Evolutionary conservation across 2,888 invertebrate species (phyloP), one percentile per base, ranked within the genome.

Genomic region (Eumacrocentrus americanus): DNA sequence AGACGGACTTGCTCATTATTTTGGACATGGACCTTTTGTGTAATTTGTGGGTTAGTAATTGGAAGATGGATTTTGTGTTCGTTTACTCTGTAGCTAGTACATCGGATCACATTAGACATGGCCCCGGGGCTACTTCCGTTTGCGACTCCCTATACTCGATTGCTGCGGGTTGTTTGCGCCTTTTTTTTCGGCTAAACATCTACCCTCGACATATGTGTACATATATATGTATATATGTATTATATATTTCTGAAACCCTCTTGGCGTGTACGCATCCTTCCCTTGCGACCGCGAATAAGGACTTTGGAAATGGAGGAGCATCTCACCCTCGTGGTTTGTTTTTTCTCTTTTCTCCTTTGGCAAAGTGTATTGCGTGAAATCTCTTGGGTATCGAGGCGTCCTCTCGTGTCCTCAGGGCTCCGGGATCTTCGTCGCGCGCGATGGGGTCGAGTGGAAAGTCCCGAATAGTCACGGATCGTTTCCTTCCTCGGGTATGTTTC

Each of bases 291-390:
- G 20, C 38, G 55, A 37, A 29, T 44, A 11, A 48, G 42, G 51
- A 2, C 20, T 35, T 37, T 18, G 47, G 25, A 23, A 56, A 18
- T 51, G 25, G 52, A 34, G 34, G 22, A n/a, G 56, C 14, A 38
- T 50, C 22, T 18, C 16, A 50, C 38, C 50, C 11, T 48, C 38
- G 44, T 23, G 55, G 50, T 61, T 58, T 53, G 35, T 35, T 53
- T 25, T 35, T 37, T 47, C 42, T 60, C 47, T 34, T 29, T 38
- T 34, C 18, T 23, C 37, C 34, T 42, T 40, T 38, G 60, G 62
- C 58, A 67, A 68, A 70, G 68, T 68, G 65, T 66, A 70, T 70
- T 66, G 67, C 64, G 61, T 55, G 61, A 65, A 62, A 66, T 67
- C 68, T 65, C 68, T 47, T 56, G 65, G 67, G 67, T 63, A 67